Base-by-base conservation (phyloP, 1,140 invertebrate genomes). In the Rhagoletis zephyria region DNA sequence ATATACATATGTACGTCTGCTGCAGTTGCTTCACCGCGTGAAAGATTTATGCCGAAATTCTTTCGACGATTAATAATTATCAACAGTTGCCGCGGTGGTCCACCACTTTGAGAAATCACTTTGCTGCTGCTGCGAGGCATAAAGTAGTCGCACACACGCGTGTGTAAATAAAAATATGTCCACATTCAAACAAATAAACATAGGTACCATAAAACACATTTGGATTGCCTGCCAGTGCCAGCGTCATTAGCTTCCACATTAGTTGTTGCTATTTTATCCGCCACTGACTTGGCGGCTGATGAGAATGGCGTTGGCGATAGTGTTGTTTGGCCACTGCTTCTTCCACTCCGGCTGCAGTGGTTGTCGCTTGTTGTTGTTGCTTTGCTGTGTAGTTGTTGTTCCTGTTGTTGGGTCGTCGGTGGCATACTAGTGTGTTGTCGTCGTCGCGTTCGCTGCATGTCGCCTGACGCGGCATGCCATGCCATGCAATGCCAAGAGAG, bases 21-120 rank as follows among this genome's bases (percentile, higher is more conserved):
- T 81, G 48, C 45, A 81, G 48, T 81, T 51, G 74, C 19, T 63
- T 86, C 59, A 63, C 85, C 85, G 42, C 85, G 85, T 64, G 51
- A 86, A 64, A 86, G 59, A 63, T 86, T 63, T 86, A 63, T 86
- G 59, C 85, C 59, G 42, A 61, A 86, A 86, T 86, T 86, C 85
- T 86, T 64, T 61, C 85, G 85, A 86, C 85, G 85, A 86, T 86
- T 86, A 86, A 86, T 86, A 86, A 86, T 86, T 86, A 86, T 86
- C 85, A 86, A 86, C 85, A 86, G 59, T 86, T 86, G 85, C 85
- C 59, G 61, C 61, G 85, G 85, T 86, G 85, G 85, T 86, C 85
- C 61, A 42, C 59, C 85, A 86, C 85, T 86, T 86, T 86, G 85
- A 86, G 61, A 86, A 86, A 86, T 86, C 85, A 86, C 85, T 86